phyloP scores from a whole-genome alignment of 2,888 invertebrate genomes.

The Tetanocera ferruginea region DNA sequence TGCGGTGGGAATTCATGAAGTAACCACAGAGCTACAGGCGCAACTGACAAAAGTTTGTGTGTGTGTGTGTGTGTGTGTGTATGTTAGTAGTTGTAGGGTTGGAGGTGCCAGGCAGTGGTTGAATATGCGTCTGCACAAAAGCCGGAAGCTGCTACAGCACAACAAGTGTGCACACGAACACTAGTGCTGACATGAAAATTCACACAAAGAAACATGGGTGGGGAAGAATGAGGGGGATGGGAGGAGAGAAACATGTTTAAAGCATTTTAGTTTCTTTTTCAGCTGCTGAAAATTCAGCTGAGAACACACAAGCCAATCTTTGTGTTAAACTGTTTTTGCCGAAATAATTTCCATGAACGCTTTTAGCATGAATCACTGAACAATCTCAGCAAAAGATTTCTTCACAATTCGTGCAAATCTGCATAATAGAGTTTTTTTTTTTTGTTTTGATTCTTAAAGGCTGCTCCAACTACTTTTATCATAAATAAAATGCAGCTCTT shows the following conservation, averaged over 20 bases:
- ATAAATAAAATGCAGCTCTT: neutral
- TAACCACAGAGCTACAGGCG: neutral
- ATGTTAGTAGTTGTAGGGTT: neutral
- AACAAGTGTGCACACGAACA: neutral
- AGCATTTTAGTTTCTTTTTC: neutral
- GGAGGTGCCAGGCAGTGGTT: neutral
- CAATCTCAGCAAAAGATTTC: neutral
- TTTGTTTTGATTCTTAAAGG: neutral
- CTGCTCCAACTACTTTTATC: neutral
- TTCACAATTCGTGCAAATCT: neutral
- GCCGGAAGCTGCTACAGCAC: neutral
- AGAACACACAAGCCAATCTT: too few species aligned
- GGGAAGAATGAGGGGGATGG: too few species aligned
- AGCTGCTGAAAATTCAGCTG: neutral
- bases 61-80: neutral
- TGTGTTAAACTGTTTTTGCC: too few species aligned
- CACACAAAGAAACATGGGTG: neutral
- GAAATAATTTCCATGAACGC: neutral
- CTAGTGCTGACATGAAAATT: neutral
- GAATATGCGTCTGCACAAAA: neutral
- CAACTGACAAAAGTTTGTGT: neutral
- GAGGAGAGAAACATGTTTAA: neutral
- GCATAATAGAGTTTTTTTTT: neutral
- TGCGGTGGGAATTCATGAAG: neutral
- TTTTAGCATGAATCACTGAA: slow-evolving; percentile 3